These are phyloP conservation scores for Gymnoscopelus microlampas DNA, from an alignment of 2,797 vertebrate species.

Conservation along the genomic window DNA sequence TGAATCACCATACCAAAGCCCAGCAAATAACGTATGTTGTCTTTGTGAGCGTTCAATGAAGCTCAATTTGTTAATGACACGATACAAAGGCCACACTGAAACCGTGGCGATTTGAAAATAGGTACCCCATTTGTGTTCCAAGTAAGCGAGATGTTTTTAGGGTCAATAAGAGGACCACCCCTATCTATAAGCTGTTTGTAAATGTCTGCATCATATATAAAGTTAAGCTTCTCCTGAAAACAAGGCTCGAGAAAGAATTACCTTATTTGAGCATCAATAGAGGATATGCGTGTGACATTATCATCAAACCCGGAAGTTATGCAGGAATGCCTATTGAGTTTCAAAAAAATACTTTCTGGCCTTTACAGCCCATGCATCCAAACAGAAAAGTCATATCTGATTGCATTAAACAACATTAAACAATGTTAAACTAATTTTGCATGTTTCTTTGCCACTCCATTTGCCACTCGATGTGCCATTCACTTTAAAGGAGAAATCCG, in stretches of 20 bases:
- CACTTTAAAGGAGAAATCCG: no score
- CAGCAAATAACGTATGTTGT: slow-evolving; percentile 43
- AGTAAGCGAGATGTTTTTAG: slow-evolving; percentile 38
- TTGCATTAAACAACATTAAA: no score
- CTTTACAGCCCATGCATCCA: no score
- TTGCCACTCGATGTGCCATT: no score
- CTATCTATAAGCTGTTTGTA: slow-evolving; percentile 19
- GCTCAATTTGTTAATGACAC: slow-evolving; percentile 40
- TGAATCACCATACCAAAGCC: slow-evolving; percentile 44
- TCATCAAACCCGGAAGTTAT: no score
- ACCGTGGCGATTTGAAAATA: slow-evolving; percentile 43
- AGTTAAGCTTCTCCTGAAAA: slow-evolving; percentile 34
- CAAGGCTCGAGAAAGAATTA: slow-evolving; percentile 15
- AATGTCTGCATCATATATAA: slow-evolving; percentile 28
- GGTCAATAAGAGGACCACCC: slow-evolving; percentile 27
- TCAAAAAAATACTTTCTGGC: no score
- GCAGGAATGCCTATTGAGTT: no score
- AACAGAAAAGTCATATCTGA: no score
- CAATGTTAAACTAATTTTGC: no score
- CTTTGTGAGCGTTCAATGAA: slow-evolving; percentile 41
- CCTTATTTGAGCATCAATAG: slow-evolving; percentile 31
- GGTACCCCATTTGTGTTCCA: slow-evolving; percentile 45
- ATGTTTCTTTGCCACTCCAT: no score
- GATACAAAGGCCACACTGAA: slow-evolving; percentile 52
- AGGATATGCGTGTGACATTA: no score